A percentile compares a stretch with the other conserved stretches of the same genome.
phyloP scores from a whole-genome alignment of 2,113 vertebrate genomes.

The Brachionichthys hirsutus region DNA sequence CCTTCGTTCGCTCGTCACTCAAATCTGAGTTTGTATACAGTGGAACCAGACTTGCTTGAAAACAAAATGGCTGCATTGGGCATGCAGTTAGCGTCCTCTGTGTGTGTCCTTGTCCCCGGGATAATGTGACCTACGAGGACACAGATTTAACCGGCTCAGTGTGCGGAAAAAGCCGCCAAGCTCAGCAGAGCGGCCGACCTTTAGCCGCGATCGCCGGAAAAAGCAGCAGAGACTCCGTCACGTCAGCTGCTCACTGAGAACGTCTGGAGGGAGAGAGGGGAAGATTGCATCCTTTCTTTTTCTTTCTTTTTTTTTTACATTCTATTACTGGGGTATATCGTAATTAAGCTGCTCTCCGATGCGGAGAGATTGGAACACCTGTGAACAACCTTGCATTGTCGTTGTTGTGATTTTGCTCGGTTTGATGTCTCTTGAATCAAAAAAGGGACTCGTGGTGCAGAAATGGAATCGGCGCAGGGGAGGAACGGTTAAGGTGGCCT shows the following conservation, averaged over 20 bases:
- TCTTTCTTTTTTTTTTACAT: conserved; percentile 38
- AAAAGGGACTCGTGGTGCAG: conserved; percentile 21
- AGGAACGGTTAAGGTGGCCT: conserved; percentile 36
- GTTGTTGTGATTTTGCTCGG: conserved; percentile 38
- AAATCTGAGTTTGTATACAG: conserved; percentile 26
- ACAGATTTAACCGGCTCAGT: conserved; percentile 41
- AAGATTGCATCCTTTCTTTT: conserved; percentile 24
- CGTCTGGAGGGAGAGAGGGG: not conserved
- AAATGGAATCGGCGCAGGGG: conserved; percentile 16
- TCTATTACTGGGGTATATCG: conserved; percentile 46
- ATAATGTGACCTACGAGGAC: conserved; percentile 58
- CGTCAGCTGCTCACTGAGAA: too few species aligned
- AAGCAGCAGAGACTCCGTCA: conserved; percentile 3
- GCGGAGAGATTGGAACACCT: conserved; percentile 42
- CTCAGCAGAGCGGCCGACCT: conserved; percentile 53
- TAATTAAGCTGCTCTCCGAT: conserved; percentile 63
- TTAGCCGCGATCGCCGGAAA: conserved; percentile 24
- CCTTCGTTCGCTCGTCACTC: conserved; percentile 25
- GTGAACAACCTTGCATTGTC: conserved; percentile 45
- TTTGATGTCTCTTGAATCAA: conserved; percentile 49
- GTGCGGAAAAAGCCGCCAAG: conserved; percentile 13
- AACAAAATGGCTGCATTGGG: conserved; percentile 20
- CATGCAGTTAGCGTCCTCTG: conserved; percentile 57
- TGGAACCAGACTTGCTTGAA: conserved; percentile 33
- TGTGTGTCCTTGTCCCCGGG: conserved; percentile 48